Base-by-base conservation (phyloP, 1,140 invertebrate species). In the Tetramorium parvispinum region DNA sequence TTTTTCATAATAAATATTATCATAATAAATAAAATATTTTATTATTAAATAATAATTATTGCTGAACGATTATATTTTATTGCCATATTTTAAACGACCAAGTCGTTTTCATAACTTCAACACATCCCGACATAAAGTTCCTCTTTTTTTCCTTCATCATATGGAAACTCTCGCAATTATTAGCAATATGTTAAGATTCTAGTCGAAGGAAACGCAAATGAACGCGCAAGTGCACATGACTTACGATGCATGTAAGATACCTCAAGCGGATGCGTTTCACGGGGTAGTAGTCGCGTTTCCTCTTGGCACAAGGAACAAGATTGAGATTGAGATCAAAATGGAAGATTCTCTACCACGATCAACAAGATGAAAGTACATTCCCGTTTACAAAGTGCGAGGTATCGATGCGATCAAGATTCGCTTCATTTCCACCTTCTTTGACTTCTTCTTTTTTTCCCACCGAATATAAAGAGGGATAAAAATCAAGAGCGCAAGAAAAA, bases 271-370 rank as follows among this genome's bases (percentile, higher is more conserved):
- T 82, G 77, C 77, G 40, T 21, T 77, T 75, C 68, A 63, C 51
- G n/a, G 51, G 40, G 21, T 27, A 57, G 73, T 65, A 27, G 59
- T 21, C 24, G 70, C 71, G 59, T 77, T 65, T 77, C 63, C 63
- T 81, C 40, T 24, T 57, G 27, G 73, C 32, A 40, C 32, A 43
- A n/a, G 53, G 46, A 51, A 43, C 46, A 65, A 81, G 53, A 66
- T 65, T n/a, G 65, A 89, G 59, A 70, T 73, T 53, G 76, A 87
- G 37, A 53, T 77, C 55, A 49, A 89, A 65, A 40, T 68, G 27
- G 55, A 68, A 46, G 61, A 40, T 79, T 46, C 7, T 65, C 24
- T 57, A 59, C 37, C 49, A 55, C 11, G 37, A 55, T 59, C 43
- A 57, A 76, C 57, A 79, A 82, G 76, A 73, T 61, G 73, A 76